Percentiles rank a stretch among this genome's conserved stretches.
Evolutionary conservation across 1,140 invertebrate species (phyloP).

Genomic region (Elymnias hypermnestra): DNA sequence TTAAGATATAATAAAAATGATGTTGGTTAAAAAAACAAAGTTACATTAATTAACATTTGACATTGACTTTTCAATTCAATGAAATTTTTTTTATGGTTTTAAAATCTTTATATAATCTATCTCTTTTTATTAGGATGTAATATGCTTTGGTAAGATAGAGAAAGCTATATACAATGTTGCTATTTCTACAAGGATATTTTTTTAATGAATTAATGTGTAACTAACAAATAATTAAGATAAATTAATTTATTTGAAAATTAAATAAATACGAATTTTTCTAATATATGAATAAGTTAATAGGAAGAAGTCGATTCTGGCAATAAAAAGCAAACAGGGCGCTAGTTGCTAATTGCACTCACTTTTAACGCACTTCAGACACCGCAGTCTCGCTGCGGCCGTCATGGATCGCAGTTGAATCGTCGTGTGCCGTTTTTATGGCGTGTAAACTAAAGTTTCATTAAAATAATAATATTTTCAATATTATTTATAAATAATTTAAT

Average conservation of each 20-base stretch:
- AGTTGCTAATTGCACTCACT: slow-evolving; percentile 13
- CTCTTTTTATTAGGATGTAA: background rate
- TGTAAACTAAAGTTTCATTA: slow-evolving; percentile 46
- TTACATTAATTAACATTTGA: slow-evolving; percentile 1
- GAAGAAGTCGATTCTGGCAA: too few relatives aligned
- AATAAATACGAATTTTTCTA: too few relatives aligned
- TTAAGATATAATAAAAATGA: too few relatives aligned
- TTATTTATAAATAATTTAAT: slow-evolving; percentile 46
- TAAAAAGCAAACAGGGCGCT: slow-evolving; percentile 8
- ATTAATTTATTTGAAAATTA: too few relatives aligned
- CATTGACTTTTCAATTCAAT: slow-evolving; percentile 2
- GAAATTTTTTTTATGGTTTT: too few relatives aligned
- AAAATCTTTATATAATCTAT: too few relatives aligned
- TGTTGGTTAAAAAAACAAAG: background rate
- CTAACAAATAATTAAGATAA: too few relatives aligned
- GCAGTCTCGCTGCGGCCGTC: slow-evolving; percentile 62
- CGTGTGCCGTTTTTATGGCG: slow-evolving; percentile 44
- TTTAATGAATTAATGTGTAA: too few relatives aligned
- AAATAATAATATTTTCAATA: slow-evolving; percentile 39
- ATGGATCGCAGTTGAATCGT: slow-evolving; percentile 62
- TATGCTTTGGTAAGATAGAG: background rate
- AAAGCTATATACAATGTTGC: background rate
- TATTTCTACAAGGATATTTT: too few relatives aligned
- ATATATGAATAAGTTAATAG: too few relatives aligned
- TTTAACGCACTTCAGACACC: slow-evolving; percentile 26